These are phyloP conservation scores for Corythornis vintsioides DNA, from an alignment of 2,113 vertebrate genomes.

Conservation along the genomic window DNA sequence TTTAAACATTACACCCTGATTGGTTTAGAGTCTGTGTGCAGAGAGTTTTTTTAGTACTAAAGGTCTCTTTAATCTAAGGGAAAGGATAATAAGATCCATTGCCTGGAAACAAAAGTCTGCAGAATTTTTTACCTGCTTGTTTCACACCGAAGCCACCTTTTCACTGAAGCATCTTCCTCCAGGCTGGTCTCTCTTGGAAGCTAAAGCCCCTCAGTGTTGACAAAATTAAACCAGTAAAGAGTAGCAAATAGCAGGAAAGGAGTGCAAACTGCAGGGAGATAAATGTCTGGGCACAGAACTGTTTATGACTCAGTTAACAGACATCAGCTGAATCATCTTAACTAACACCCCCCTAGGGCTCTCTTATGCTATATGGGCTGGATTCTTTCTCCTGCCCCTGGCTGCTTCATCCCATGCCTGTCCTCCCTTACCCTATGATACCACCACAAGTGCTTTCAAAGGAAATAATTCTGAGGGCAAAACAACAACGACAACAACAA, in stretches of 20 bases:
- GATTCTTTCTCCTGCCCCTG: background rate
- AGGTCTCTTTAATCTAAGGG: slow-evolving; percentile 53
- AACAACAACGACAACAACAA: background rate
- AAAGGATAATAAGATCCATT: slow-evolving; percentile 13
- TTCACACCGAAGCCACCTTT: background rate
- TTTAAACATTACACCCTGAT: slow-evolving; percentile 35
- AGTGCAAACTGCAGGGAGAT: background rate
- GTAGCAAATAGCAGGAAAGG: background rate
- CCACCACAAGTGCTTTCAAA: background rate
- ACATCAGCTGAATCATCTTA: background rate
- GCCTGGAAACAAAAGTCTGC: slow-evolving; percentile 18
- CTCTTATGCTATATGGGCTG: rapidly evolving
- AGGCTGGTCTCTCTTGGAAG: background rate
- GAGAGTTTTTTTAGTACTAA: slow-evolving; percentile 14
- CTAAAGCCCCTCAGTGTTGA: background rate
- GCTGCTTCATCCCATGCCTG: no score
- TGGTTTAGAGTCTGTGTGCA: slow-evolving; percentile 12
- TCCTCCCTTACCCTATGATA: background rate
- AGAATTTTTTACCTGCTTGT: background rate
- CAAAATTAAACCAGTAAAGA: slow-evolving; percentile 3
- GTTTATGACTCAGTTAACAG: background rate
- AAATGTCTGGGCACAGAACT: background rate
- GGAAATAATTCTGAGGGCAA: rapidly evolving
- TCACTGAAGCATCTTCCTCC: background rate
- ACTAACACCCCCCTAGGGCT: background rate